Percentiles rank a stretch among this genome's conserved stretches.
phyloP scores from a whole-genome alignment of 2,888 invertebrate genomes.

The Mycalesis mineus region DNA sequence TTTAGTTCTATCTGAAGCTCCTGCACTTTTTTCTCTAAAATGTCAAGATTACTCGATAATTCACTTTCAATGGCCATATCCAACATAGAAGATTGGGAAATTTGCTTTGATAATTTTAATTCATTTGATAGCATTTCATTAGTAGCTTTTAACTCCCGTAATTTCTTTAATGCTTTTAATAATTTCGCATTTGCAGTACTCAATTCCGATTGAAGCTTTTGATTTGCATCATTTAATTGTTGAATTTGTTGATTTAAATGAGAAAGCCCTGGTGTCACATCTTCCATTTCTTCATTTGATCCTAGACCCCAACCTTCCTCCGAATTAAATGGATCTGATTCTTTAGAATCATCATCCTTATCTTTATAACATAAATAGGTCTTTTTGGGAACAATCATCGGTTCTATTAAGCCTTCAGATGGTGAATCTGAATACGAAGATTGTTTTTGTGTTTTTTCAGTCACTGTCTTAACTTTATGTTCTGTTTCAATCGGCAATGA shows the following conservation, averaged over 20 bases:
- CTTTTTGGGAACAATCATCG: conserved; percentile 71
- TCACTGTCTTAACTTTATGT: conserved; percentile 36
- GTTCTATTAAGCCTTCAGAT: conserved; percentile 43
- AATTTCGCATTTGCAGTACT: conserved; percentile 83
- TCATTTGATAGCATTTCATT: conserved; percentile 80
- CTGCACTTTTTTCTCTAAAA: conserved; percentile 81
- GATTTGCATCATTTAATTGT: conserved; percentile 77
- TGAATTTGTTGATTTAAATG: conserved; percentile 79
- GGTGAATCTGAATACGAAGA: conserved; percentile 27
- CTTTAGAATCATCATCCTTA: conserved; percentile 37
- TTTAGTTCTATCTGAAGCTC: conserved; percentile 78
- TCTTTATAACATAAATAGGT: conserved; percentile 73
- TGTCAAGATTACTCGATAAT: conserved; percentile 81
- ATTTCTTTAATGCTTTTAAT: conserved; percentile 87
- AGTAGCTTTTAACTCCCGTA: conserved; percentile 88
- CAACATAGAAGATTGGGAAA: conserved; percentile 79
- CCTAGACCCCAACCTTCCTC: conserved; percentile 71
- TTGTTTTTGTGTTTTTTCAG: conserved; percentile 41
- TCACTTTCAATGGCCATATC: conserved; percentile 90
- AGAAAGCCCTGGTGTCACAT: conserved; percentile 63
- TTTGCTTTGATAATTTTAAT: conserved; percentile 70
- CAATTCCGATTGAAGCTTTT: conserved; percentile 79
- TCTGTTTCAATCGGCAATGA: conserved; percentile 35
- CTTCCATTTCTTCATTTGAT: conserved; percentile 50
- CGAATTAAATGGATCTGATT: conserved; percentile 62